Percentiles rank a stretch among this genome's conserved stretches.
Conservation (phyloP, 2,888 invertebrate genomes). For the Hypena proboscidalis region DNA sequence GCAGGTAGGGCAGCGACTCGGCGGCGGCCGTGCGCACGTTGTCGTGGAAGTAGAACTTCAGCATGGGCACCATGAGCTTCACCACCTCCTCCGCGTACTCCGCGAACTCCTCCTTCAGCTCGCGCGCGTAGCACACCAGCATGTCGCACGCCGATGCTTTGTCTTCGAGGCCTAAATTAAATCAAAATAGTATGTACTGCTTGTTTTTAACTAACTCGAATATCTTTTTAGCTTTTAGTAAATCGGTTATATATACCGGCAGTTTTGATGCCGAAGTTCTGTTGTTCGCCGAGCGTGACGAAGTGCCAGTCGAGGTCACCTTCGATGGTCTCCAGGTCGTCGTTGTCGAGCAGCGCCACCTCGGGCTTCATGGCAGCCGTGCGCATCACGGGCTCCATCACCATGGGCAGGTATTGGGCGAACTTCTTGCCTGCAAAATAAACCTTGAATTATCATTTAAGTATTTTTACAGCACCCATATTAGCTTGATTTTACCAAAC, state of each 20-base stretch:
- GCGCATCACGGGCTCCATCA: slow-evolving; percentile 97
- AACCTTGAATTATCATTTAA: not conserved
- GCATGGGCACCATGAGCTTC: slow-evolving; percentile 93
- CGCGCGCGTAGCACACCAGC: slow-evolving; percentile 97
- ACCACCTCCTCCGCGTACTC: slow-evolving; percentile 88
- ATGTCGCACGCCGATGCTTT: slow-evolving; percentile 98
- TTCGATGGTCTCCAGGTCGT: slow-evolving; percentile 93
- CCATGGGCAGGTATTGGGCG: slow-evolving; percentile 95
- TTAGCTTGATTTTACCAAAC: no score
- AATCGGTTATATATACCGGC: slow-evolving; percentile 83
- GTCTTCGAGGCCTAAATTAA: slow-evolving; percentile 97
- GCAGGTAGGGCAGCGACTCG: slow-evolving; percentile 94
- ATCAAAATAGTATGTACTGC: not conserved
- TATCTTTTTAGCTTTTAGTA: no score
- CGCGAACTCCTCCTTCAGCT: slow-evolving; percentile 92
- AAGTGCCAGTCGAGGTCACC: slow-evolving; percentile 97
- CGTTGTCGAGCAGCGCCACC: slow-evolving; percentile 95
- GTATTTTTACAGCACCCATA: no score
- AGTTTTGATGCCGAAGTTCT: slow-evolving; percentile 97
- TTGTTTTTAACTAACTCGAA: no score
- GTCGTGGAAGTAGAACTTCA: slow-evolving; percentile 97
- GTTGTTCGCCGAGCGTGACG: slow-evolving; percentile 96
- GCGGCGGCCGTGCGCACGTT: slow-evolving; percentile 97
- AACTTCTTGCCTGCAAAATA: slow-evolving; percentile 89
- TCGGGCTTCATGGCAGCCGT: slow-evolving; percentile 97